Evolutionary conservation across 2,888 invertebrate species (phyloP), one percentile per base, ranked within the genome.

Genomic region (Liodrosophila aerea): DNA sequence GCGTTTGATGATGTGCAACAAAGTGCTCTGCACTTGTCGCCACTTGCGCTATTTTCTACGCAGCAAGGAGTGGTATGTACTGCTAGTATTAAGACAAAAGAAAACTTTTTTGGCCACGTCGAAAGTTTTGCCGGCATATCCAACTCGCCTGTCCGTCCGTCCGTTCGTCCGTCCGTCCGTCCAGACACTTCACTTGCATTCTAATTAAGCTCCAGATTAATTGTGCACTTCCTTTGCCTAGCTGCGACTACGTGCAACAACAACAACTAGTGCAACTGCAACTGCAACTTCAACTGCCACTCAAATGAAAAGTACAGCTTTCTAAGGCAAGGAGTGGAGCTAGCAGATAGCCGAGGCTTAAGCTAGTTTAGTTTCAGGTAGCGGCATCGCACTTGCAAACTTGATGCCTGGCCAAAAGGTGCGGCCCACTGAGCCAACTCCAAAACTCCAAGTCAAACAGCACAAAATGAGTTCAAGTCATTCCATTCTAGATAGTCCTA

Each of bases 141-240:
- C 56, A 70, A 41, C 53, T 49, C 30, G 36, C 44, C 50, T 29
- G 44, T 46, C 45, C 16, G n/a, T 4, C 22, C 27, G 33, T 45
- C 22, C 11, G 34, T 36, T 27, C 11, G 5, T 31, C 16, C 11
- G 16, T 11, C 43, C 36, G 27, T 7, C 36, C 33, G 30, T 31
- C 11, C 37, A 31, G 49, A 7, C 63, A 66, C 71, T 70, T 63
- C 33, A 59, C 63, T 58, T 58, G 68, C 71, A 68, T 71, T 72
- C 72, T 72, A 71, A 71, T 71, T 72, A 72, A 64, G 71, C 71
- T 56, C 39, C 41, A 60, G 71, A 71, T 72, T 72, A 71, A 71
- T 72, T 72, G 67, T 58, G 57, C 68, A 54, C 69, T 68, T 64
- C 56, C 69, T 63, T 67, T 68, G 67, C 47, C 34, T n/a, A 34